Evolutionary conservation across 1,140 invertebrate species (phyloP), one percentile per base, ranked within the genome.

Genomic region (Dryas iulia): DNA sequence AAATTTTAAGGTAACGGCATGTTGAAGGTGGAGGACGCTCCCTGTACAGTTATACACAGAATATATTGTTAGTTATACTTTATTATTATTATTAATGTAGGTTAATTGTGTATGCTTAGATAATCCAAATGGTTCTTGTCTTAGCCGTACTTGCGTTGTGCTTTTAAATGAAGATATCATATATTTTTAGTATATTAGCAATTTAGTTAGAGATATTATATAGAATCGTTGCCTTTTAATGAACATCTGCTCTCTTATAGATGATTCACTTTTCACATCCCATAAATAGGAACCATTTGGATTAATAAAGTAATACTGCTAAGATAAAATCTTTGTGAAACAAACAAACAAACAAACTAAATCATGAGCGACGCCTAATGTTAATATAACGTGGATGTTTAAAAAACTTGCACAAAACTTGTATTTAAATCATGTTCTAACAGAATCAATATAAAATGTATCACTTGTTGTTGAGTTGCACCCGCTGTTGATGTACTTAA

Each of bases 11-110:
- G 68, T 70, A 74, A 71, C 60, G 66, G 69, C 69, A 60, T 61
- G 71, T 73, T 65, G 66, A 66, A 21, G 67, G 66, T 61, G 54
- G 69, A 59, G 61, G 69, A 65, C 47, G 35, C 26, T 66, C 63
- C 57, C 62, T 74, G 72, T 75, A 75, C 73, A 75, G 73, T 69
- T 54, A 69, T 71, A 74, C 67, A 74, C 61, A 72, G 69, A 74
- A 72, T 73, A 63, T 74, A 72, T 74, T 74, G 66, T 74, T 74
- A 74, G 58, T 66, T 72, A 57, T 74, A 72, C 59, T 47, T 47
- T 21, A 47, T 39, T 47, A 21, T 47, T 66, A 59, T 60, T 54
- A n/a, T n/a, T n/a, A n/a, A n/a, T 54, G 21, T 71, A 71, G 69
- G 63, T 60, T 71, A 66, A 54, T 61, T 23, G 33, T 71, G 60